These are phyloP conservation scores for Aurelia aurita DNA, from an alignment of 30 jellyfish, hydroid and myxozoan genomes.

Conservation along the genomic window DNA sequence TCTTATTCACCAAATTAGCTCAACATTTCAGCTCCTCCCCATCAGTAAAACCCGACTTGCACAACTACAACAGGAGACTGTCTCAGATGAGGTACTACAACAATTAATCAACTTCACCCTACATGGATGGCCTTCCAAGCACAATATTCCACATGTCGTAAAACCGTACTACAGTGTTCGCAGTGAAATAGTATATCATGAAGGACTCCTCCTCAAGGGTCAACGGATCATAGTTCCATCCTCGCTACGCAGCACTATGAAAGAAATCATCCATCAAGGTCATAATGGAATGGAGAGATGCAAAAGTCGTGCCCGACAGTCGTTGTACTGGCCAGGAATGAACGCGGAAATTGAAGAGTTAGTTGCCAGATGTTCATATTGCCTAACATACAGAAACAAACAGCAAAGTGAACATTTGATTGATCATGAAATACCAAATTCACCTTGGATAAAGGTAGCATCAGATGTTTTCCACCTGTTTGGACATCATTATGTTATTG, in stretches of 20 bases:
- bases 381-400: conserved; percentile 41
- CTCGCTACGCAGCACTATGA: conserved; percentile 33
- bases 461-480: conserved; percentile 40
- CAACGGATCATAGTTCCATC: conserved; percentile 59
- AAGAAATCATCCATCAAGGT: conserved; percentile 55
- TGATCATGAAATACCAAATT: conserved; percentile 55
- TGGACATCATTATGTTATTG: conserved; percentile 39
- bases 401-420: conserved; percentile 50
- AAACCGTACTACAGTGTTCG: conserved; percentile 55
- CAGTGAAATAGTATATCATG: conserved; percentile 42
- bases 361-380: conserved; percentile 29
- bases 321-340: conserved; percentile 66
- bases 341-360: conserved; percentile 43
- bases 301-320: conserved; percentile 57
- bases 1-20: conserved; percentile 54
- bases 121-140: conserved; percentile 59
- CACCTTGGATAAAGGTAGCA: conserved; percentile 58
- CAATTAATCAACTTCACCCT: conserved; percentile 38
- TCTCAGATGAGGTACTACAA: conserved; percentile 39
- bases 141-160: conserved; percentile 34
- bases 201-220: conserved; percentile 66
- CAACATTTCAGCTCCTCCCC: too few relatives aligned
- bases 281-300: conserved; percentile 55
- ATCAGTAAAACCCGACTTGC: conserved; percentile 33
- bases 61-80: conserved; percentile 40